Evolutionary conservation across 1,140 invertebrate genomes (phyloP).

Genomic region (Dufourea novaeangliae): DNA sequence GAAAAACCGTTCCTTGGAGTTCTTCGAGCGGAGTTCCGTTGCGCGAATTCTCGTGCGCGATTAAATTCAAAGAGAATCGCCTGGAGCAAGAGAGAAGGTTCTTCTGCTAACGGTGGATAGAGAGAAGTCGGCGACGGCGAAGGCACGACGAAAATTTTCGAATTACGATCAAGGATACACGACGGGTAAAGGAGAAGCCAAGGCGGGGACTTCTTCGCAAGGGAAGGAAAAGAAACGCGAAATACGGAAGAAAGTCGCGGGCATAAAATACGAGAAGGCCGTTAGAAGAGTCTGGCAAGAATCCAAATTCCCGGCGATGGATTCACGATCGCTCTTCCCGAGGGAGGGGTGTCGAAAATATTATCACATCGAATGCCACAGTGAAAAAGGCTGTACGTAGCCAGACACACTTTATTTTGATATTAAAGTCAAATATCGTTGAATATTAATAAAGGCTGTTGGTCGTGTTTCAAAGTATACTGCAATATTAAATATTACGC

Average conservation of each 20-base stretch:
- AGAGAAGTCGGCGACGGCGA: not conserved
- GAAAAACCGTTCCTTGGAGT: not conserved
- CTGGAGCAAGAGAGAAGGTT: no score
- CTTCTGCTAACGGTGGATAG: no score
- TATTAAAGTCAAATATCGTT: no score
- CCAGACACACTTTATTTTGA: no score
- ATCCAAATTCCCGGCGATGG: constrained; percentile 16
- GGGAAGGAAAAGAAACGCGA: not conserved
- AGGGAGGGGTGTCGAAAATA: not conserved
- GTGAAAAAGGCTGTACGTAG: no score
- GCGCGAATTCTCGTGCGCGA: constrained; percentile 1
- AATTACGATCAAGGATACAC: not conserved
- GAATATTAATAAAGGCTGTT: no score
- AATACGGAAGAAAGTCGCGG: not conserved
- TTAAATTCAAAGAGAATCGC: constrained; percentile 11
- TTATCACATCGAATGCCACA: no score
- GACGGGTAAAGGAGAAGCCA: not conserved
- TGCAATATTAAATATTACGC: no score
- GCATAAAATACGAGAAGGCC: not conserved
- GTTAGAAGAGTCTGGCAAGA: constrained; percentile 18
- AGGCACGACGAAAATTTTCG: not conserved
- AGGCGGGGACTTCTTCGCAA: not conserved
- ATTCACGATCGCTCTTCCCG: not conserved
- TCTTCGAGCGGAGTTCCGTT: not conserved
- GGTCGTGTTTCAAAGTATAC: no score